phyloP scores from a whole-genome alignment of 2,113 vertebrate genomes.

The Otis tarda region DNA sequence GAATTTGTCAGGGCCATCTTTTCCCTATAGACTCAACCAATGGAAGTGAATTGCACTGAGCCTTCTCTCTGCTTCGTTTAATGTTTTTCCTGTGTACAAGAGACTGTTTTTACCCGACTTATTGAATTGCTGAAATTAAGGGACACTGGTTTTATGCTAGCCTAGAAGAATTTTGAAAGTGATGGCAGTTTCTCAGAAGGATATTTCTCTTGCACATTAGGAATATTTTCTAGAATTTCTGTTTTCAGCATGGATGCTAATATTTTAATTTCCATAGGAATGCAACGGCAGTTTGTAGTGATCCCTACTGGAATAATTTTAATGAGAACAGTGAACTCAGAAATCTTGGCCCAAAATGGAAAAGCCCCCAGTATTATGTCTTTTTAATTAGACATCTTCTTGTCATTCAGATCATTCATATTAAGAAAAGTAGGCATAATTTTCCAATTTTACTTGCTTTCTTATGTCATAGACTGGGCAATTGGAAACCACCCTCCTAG shows the following conservation, averaged over 20 bases:
- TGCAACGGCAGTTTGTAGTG: neutral
- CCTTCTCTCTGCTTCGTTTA: neutral
- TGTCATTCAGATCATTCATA: neutral
- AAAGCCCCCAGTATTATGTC: neutral
- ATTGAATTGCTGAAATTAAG: neutral
- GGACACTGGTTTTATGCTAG: neutral
- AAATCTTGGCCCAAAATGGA: neutral
- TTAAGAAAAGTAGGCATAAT: neutral
- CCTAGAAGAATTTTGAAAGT: constrained; percentile 19
- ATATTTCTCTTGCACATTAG: constrained; percentile 20
- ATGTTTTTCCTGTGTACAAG: constrained; percentile 1
- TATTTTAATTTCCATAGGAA: constrained; percentile 22
- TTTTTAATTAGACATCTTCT: neutral
- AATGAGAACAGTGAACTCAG: neutral
- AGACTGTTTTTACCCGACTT: neutral
- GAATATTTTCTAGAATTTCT: constrained; percentile 40
- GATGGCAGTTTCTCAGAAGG: neutral
- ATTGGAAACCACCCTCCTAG: neutral
- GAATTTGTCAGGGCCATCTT: constrained; percentile 41
- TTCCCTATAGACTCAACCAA: constrained; percentile 12
- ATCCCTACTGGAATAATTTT: constrained; percentile 7
- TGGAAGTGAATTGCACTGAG: constrained; percentile 16
- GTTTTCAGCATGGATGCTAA: neutral
- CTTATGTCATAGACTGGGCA: neutral
- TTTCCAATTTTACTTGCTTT: neutral